Evolutionary conservation across 2,888 invertebrate species (phyloP), one percentile per base, ranked within the genome.

Genomic region (Rhynchonema sp.): DNA sequence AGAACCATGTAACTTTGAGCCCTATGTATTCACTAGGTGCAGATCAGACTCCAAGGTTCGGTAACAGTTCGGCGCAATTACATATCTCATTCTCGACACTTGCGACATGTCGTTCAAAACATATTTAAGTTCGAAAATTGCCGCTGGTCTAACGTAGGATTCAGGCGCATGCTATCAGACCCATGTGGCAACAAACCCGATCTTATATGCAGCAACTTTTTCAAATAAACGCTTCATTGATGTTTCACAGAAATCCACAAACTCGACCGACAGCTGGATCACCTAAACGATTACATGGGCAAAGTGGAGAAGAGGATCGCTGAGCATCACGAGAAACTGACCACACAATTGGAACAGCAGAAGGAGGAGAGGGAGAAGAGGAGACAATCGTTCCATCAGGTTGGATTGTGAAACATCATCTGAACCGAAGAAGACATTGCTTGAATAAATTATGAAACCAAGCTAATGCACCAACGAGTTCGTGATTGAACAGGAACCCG

Each of bases 251-350:
- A 71, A 59, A 71, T 71, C 62, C 68, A 69, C 59, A 68, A 67
- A 57, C 62, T 71, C 29, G 69, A 71, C 64, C 63, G 66, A 13
- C 71, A 71, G 63, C 63, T 71, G 57, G 71, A 71, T 62, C 70
- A 71, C 59, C 62, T 71, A 55, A 71, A 71, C 59, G 70, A 71
- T 55, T 71, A 71, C 64, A 69, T 71, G 69, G 62, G 64, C 30
- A 69, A 68, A 62, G 68, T 71, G 61, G 64, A 67, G 49, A 63
- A 63, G 59, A 61, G 66, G 1, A 60, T 69, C 30, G 61, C 63
- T 54, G 64, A 63, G 9, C 68, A 70, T 65, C 69, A 69, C 63
- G 66, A 66, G 30, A 66, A 65, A 58, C 60, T 71, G 64, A 66
- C 66, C 66, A 67, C 67, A 59, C 68, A 68, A 9, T 63, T 71